phyloP scores from a whole-genome alignment of 2,888 invertebrate genomes.

The Exephanes ischioxanthus region DNA sequence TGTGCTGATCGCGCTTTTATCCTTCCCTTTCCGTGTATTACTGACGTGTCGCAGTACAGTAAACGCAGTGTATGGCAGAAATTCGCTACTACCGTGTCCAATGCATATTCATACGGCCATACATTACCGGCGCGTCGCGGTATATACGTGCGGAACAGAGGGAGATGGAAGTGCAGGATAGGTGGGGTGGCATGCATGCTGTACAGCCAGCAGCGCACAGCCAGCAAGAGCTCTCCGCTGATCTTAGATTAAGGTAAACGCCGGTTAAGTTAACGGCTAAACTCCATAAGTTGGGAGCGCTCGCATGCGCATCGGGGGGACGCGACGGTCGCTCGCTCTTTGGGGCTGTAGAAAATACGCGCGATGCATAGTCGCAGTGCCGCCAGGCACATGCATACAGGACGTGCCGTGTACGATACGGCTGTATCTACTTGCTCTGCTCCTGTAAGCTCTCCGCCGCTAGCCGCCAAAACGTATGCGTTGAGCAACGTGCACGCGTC shows the following conservation, averaged over 20 bases:
- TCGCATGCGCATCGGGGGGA: slow-evolving; percentile 81
- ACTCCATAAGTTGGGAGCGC: slow-evolving; percentile 82
- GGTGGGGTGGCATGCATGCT: slow-evolving; percentile 36
- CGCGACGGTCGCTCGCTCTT: slow-evolving; percentile 42
- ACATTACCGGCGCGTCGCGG: slow-evolving; percentile 78
- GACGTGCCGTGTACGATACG: slow-evolving; percentile 48
- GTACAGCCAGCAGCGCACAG: slow-evolving; percentile 54
- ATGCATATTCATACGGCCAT: slow-evolving; percentile 85
- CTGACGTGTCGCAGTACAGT: slow-evolving; percentile 35
- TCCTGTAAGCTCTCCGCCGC: slow-evolving; percentile 29
- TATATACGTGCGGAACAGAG: slow-evolving; percentile 67
- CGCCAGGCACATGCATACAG: slow-evolving; percentile 42
- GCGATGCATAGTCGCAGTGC: slow-evolving; percentile 19
- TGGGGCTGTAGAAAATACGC: slow-evolving; percentile 39
- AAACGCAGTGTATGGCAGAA: slow-evolving; percentile 43
- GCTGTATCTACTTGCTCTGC: slow-evolving; percentile 47
- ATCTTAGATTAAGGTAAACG: slow-evolving; percentile 85
- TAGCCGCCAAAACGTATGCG: slow-evolving; percentile 17
- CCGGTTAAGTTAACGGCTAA: slow-evolving; percentile 85
- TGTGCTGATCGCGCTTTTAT: slow-evolving; percentile 65
- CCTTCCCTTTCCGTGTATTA: slow-evolving; percentile 7
- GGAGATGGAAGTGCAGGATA: slow-evolving; percentile 14
- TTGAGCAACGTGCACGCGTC: slow-evolving; percentile 37
- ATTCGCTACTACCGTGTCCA: slow-evolving; percentile 81
- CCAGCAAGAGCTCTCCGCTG: slow-evolving; percentile 73